Evolutionary conservation across 2,797 vertebrate species (phyloP).

Genomic region (Fistularia tabacaria): DNA sequence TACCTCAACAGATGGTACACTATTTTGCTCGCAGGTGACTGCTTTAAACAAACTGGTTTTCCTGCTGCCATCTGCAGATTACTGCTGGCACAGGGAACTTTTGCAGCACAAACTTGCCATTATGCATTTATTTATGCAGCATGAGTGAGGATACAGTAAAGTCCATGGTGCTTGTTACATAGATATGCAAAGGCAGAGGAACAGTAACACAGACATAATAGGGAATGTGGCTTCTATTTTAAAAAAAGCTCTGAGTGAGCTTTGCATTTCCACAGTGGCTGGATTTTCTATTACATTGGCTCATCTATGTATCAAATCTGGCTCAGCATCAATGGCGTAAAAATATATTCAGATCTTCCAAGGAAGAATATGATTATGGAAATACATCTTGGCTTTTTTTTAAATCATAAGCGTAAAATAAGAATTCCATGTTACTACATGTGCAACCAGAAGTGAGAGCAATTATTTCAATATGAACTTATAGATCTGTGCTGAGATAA

Average conservation of each 20-base stretch:
- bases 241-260: too few relatives aligned
- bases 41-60: slow-evolving; percentile 43
- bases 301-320: too few relatives aligned
- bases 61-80: slow-evolving; percentile 45
- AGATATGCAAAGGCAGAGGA: too few relatives aligned
- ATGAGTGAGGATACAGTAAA: slow-evolving; percentile 3
- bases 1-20: slow-evolving; percentile 60
- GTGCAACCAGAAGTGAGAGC: too few relatives aligned
- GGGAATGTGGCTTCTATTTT: background rate
- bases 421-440: too few relatives aligned
- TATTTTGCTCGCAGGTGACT: slow-evolving; percentile 38
- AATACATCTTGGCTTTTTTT: too few relatives aligned
- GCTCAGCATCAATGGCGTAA: too few relatives aligned
- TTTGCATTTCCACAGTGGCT: background rate
- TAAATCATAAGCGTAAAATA: too few relatives aligned
- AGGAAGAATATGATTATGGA: too few relatives aligned
- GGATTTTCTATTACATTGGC: background rate
- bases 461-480: too few relatives aligned
- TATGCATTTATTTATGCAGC: slow-evolving; percentile 18
- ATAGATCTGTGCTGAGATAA: too few relatives aligned
- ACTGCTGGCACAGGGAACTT: slow-evolving; percentile 34
- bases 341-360: too few relatives aligned
- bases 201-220: background rate
- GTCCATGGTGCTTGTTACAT: slow-evolving; percentile 1
- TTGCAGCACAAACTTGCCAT: slow-evolving; percentile 32